Percentiles rank a stretch among this genome's conserved stretches.
Conservation (phyloP, 1,140 invertebrate species). For the Aphelenchoides besseyi region DNA sequence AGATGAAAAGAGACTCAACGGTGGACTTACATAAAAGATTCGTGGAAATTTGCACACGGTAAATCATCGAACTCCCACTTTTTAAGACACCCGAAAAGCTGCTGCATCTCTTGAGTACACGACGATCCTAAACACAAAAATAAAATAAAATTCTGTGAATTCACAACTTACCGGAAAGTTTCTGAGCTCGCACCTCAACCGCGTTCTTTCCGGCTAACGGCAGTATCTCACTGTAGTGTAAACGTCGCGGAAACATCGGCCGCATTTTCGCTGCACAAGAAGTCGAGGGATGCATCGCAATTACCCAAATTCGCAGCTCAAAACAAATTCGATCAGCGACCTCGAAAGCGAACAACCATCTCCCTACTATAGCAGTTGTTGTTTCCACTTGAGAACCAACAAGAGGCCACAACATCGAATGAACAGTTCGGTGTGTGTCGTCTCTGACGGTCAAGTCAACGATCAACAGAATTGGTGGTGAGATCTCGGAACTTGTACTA, state of each 20-base stretch:
- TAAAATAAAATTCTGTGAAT: conserved; percentile 9
- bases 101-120: conserved; percentile 56
- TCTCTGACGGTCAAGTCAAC: too few species aligned
- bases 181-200: conserved; percentile 27
- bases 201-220: conserved; percentile 27
- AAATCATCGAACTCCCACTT: conserved; percentile 61
- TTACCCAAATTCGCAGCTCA: not conserved
- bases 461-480: not conserved
- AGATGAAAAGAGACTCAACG: too few species aligned
- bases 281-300: not conserved
- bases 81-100: conserved; percentile 52
- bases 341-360: too few species aligned
- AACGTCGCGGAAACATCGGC: not conserved
- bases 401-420: too few species aligned
- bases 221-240: conserved; percentile 26
- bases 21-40: too few species aligned
- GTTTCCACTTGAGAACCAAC: too few species aligned
- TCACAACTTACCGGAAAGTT: conserved; percentile 26
- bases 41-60: conserved; percentile 48
- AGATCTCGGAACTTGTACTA: not conserved
- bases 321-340: too few species aligned
- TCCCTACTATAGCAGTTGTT: too few species aligned
- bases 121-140: conserved; percentile 36
- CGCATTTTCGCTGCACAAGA: not conserved
- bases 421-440: too few species aligned